Percentiles rank a stretch among this genome's conserved stretches.
Conservation (phyloP, 2,797 vertebrate genomes). For the Crocidura indochinensis region DNA sequence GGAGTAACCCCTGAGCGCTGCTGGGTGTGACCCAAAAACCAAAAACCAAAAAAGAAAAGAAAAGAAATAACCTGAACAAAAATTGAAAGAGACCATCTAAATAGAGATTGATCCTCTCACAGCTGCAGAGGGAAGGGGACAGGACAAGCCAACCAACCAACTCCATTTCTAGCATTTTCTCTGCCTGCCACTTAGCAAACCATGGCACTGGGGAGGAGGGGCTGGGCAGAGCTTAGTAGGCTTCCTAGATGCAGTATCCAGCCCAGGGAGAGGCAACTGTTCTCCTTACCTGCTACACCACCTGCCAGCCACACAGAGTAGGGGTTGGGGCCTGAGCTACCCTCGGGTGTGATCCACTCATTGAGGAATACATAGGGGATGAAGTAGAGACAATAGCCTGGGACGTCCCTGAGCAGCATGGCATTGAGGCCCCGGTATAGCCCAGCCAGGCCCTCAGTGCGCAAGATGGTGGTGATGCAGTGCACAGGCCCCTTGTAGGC, state of each 20-base stretch:
- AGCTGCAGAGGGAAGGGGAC: too few species aligned
- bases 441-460: constrained; percentile 94
- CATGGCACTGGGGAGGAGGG: background rate
- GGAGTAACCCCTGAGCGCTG: too few species aligned
- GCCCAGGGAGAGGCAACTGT: background rate
- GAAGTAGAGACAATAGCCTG: constrained; percentile 97
- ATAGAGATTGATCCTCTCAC: too few species aligned
- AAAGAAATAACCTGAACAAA: too few species aligned
- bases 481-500: constrained; percentile 95
- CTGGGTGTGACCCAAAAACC: too few species aligned
- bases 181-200: background rate
- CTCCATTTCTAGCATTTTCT: background rate
- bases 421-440: constrained; percentile 95
- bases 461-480: constrained; percentile 94
- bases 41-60: too few species aligned
- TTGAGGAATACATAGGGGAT: constrained; percentile 95
- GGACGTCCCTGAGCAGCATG: constrained; percentile 96
- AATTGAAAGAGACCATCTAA: too few species aligned
- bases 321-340: constrained; percentile 88
- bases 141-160: background rate
- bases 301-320: constrained; percentile 95
- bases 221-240: background rate
- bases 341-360: constrained; percentile 92
- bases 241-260: too few species aligned
- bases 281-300: constrained; percentile 94